A percentile compares a stretch with the other conserved stretches of the same genome.
Evolutionary conservation across 2,113 vertebrate species (phyloP).

Genomic region (Gymnocephalus cernua): DNA sequence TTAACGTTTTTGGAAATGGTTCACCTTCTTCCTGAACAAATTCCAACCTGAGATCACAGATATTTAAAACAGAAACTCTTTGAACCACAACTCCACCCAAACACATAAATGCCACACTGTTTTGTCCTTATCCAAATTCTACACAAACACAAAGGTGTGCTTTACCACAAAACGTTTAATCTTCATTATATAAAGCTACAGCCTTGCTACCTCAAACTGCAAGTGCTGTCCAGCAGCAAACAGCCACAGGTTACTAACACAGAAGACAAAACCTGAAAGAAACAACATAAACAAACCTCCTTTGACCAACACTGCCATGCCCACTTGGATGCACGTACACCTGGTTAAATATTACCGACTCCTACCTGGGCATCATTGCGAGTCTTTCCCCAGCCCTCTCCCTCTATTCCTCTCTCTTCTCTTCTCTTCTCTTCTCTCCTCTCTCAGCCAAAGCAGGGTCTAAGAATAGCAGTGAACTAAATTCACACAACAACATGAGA

Average conservation of each 20-base stretch:
- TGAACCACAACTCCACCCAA: slow-evolving; percentile 26
- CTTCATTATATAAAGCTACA: slow-evolving; percentile 30
- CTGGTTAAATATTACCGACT: slow-evolving; percentile 64
- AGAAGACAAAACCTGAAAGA: background rate
- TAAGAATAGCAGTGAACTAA: slow-evolving; percentile 95
- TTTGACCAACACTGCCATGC: slow-evolving; percentile 4
- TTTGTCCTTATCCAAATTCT: background rate
- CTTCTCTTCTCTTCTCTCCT: slow-evolving; percentile 79
- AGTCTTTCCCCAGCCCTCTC: slow-evolving; percentile 71
- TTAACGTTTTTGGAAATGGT: background rate
- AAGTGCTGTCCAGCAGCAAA: background rate
- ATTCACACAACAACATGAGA: slow-evolving; percentile 95
- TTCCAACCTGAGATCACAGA: background rate
- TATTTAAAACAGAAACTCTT: slow-evolving; percentile 24
- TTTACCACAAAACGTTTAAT: slow-evolving; percentile 20
- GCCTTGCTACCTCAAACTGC: background rate
- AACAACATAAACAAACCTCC: slow-evolving; percentile 5
- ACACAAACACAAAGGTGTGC: background rate
- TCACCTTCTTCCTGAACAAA: background rate
- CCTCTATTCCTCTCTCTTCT: slow-evolving; percentile 63
- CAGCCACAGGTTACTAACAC: slow-evolving; percentile 13
- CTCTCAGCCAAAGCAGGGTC: slow-evolving; percentile 84
- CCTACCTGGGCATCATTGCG: slow-evolving; percentile 89
- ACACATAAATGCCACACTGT: background rate
- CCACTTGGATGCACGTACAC: slow-evolving; percentile 15